Percentiles rank a stretch among this genome's conserved stretches.
phyloP scores from a whole-genome alignment of 1,140 invertebrate species.

The Charaxes varanes region DNA sequence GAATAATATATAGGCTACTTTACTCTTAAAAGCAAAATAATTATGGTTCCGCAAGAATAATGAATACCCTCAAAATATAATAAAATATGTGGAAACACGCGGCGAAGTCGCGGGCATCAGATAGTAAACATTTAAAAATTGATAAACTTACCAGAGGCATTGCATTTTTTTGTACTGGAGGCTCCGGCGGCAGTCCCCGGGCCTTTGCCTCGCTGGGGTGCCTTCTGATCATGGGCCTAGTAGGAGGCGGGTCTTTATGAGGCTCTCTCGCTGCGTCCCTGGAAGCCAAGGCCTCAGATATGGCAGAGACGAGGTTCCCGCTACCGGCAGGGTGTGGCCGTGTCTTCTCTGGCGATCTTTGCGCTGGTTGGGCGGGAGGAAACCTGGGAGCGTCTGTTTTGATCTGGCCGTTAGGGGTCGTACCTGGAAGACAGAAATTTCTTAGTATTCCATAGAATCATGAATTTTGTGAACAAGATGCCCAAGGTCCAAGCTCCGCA shows the following conservation, averaged over 20 bases:
- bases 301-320: constrained; percentile 44
- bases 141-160: constrained; percentile 68
- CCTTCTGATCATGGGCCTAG: constrained; percentile 38
- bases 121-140: too few relatives aligned
- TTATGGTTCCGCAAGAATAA: too few relatives aligned
- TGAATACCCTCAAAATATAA: too few relatives aligned
- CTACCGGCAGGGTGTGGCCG: constrained; percentile 31
- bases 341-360: constrained; percentile 46
- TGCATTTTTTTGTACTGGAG: constrained; percentile 48
- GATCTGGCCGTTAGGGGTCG: constrained; percentile 53
- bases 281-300: constrained; percentile 49
- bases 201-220: constrained; percentile 51
- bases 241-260: constrained; percentile 30
- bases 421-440: constrained; percentile 26
- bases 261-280: constrained; percentile 30
- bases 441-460: too few relatives aligned
- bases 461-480: too few relatives aligned
- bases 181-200: constrained; percentile 63
- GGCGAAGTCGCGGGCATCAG: too few relatives aligned
- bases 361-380: constrained; percentile 27
- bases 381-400: constrained; percentile 46
- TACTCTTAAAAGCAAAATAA: too few relatives aligned
- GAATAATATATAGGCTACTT: too few relatives aligned
- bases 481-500: too few relatives aligned
- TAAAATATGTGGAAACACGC: too few relatives aligned